Evolutionary conservation across 2,113 vertebrate species (phyloP).

Genomic region (Macroglossus sobrinus): DNA sequence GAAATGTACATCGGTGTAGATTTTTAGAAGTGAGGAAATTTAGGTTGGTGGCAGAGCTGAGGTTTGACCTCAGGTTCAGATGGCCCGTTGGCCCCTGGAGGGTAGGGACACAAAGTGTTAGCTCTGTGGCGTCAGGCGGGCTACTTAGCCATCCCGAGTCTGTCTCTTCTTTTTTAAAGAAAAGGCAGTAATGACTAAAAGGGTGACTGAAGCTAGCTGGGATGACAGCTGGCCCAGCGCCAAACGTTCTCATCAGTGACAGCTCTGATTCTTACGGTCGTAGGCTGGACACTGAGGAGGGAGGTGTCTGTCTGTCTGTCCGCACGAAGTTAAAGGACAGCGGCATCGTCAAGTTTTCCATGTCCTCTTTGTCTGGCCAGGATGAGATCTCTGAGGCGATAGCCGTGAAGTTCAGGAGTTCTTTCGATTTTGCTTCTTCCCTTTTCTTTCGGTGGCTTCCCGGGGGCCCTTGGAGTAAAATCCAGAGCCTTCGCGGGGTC

Average conservation of each 20-base stretch:
- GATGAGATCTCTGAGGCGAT: not conserved
- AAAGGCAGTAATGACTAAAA: not conserved
- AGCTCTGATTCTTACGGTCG: not conserved
- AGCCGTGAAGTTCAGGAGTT: not conserved
- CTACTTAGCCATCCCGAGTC: not conserved
- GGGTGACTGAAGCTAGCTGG: not conserved
- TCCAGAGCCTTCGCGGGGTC: not conserved
- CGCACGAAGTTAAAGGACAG: not conserved
- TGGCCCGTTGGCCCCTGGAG: not conserved
- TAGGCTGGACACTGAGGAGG: not conserved
- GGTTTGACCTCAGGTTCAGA: not conserved
- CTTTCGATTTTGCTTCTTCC: not conserved
- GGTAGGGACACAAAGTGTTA: not conserved
- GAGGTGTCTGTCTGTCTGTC: no score
- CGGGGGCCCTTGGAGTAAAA: not conserved
- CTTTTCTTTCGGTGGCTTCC: not conserved
- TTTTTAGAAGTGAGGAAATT: not conserved
- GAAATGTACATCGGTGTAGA: not conserved
- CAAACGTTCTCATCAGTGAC: accelerated
- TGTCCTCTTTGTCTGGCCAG: not conserved
- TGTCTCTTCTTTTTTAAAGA: not conserved
- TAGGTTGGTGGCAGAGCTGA: not conserved
- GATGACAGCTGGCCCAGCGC: not conserved
- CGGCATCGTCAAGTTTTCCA: not conserved
- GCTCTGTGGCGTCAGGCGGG: not conserved